Conservation (phyloP, 2,797 vertebrate genomes). For the Sebastolobus altivelis region DNA sequence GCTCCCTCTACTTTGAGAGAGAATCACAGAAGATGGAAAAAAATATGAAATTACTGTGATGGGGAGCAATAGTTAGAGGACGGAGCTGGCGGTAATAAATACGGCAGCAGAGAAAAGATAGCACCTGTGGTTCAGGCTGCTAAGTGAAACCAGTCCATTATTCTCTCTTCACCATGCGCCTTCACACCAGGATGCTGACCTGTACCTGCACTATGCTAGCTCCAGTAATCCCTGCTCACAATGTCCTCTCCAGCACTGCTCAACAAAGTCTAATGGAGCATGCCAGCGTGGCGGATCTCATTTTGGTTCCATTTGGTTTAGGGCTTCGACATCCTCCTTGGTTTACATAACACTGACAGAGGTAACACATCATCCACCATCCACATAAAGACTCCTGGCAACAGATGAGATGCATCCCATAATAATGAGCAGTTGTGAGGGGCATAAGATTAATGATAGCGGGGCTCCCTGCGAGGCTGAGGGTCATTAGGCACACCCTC, state of each 20-base stretch:
- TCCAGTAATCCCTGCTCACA: slow-evolving; percentile 28
- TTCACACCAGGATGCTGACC: slow-evolving; percentile 35
- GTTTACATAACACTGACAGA: slow-evolving; percentile 56
- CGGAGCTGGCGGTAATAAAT: slow-evolving; percentile 49
- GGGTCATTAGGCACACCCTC: slow-evolving; percentile 69
- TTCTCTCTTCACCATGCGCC: slow-evolving; percentile 13
- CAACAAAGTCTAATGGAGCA: slow-evolving; percentile 40
- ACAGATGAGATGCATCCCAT: slow-evolving; percentile 55
- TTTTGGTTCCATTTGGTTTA: slow-evolving; percentile 58
- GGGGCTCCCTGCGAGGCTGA: slow-evolving; percentile 42
- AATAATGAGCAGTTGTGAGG: slow-evolving; percentile 62
- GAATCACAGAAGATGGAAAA: slow-evolving; percentile 41
- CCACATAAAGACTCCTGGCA: slow-evolving; percentile 49
- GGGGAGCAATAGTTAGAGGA: slow-evolving; percentile 28
- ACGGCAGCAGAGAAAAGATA: slow-evolving; percentile 30
- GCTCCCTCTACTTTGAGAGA: slow-evolving; percentile 30
- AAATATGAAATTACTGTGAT: slow-evolving; percentile 47
- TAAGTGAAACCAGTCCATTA: slow-evolving; percentile 54
- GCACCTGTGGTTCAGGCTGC: slow-evolving; percentile 26
- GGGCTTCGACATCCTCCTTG: slow-evolving; percentile 28
- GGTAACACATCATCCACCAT: slow-evolving; percentile 46
- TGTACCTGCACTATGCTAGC: slow-evolving; percentile 34
- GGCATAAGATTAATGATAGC: slow-evolving; percentile 67
- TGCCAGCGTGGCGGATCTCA: slow-evolving; percentile 25
- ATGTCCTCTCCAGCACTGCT: slow-evolving; percentile 26